These are phyloP conservation scores for Carterocephalus palaemon DNA, from an alignment of 2,888 invertebrate genomes.

Conservation along the genomic window DNA sequence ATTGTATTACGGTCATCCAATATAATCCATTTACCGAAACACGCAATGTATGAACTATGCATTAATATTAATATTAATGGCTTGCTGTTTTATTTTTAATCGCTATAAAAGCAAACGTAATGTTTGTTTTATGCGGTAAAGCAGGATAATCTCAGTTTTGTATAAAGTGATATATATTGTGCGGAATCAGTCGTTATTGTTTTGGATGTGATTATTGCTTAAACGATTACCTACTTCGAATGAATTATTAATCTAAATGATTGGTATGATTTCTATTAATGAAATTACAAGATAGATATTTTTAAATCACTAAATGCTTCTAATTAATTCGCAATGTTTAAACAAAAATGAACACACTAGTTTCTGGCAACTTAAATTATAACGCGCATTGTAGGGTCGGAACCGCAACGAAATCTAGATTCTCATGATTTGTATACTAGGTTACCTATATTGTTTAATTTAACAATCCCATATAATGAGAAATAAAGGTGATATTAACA, in stretches of 20 bases:
- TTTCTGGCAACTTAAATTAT: too few relatives aligned
- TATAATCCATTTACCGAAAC: conserved; percentile 1
- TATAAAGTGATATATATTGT: conserved; percentile 10
- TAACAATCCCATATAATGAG: too few relatives aligned
- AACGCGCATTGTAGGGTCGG: too few relatives aligned
- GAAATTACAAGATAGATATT: too few relatives aligned
- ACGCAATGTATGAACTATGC: conserved; percentile 9
- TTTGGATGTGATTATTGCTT: neutral
- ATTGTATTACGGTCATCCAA: neutral
- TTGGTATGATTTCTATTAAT: neutral
- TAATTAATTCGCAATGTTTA: too few relatives aligned
- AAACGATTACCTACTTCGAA: neutral
- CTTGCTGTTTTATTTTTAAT: conserved; percentile 14
- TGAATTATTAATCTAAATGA: neutral
- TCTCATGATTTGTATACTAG: too few relatives aligned
- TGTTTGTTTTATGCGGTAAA: conserved; percentile 13
- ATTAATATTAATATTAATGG: conserved; percentile 17
- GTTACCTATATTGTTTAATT: too few relatives aligned
- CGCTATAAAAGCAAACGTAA: conserved; percentile 14
- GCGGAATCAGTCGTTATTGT: conserved; percentile 6
- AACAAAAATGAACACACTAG: too few relatives aligned
- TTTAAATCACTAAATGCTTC: too few relatives aligned
- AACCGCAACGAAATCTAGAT: too few relatives aligned
- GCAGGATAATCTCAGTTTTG: conserved; percentile 10
- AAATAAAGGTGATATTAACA: too few relatives aligned